Evolutionary conservation across 2,797 vertebrate genomes (phyloP).

Genomic region (Ispidina lecontei): DNA sequence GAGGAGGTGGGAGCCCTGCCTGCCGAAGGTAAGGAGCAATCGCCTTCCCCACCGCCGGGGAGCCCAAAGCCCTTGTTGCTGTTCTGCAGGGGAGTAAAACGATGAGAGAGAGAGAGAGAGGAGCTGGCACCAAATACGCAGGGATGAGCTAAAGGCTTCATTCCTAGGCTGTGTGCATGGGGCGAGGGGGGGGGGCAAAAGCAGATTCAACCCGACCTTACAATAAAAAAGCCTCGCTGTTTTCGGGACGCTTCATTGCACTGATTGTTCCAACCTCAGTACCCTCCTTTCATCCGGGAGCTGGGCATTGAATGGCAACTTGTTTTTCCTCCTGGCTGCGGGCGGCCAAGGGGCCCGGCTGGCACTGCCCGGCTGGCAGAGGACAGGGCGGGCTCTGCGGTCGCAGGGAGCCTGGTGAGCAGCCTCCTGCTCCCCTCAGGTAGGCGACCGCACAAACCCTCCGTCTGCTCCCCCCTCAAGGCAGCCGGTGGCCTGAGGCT

Average conservation of each 20-base stretch:
- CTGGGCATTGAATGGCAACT: conserved; percentile 32
- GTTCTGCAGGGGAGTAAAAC: not conserved
- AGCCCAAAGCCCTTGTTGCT: not conserved
- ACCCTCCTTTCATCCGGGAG: not conserved
- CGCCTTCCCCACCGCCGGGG: accelerated
- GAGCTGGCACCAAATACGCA: not conserved
- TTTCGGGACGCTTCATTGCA: not conserved
- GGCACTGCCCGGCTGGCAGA: conserved; percentile 58
- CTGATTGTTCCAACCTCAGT: not conserved
- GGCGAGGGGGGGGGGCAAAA: not conserved
- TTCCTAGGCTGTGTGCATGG: not conserved
- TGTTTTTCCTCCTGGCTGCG: conserved; percentile 2
- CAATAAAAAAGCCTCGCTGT: not conserved
- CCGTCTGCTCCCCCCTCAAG: not conserved
- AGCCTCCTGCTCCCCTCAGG: conserved; percentile 43
- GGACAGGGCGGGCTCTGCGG: not conserved
- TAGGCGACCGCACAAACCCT: conserved; percentile 22
- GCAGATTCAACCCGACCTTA: not conserved
- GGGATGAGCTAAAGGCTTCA: not conserved
- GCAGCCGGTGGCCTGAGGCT: not conserved
- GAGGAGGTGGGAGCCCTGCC: conserved; percentile 25
- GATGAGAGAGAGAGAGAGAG: not conserved
- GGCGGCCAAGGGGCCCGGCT: conserved; percentile 47
- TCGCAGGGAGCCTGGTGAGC: not conserved
- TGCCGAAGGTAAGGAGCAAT: conserved; percentile 36